Evolutionary conservation across 2,113 vertebrate genomes (phyloP).

Genomic region (Zosterops lateralis): DNA sequence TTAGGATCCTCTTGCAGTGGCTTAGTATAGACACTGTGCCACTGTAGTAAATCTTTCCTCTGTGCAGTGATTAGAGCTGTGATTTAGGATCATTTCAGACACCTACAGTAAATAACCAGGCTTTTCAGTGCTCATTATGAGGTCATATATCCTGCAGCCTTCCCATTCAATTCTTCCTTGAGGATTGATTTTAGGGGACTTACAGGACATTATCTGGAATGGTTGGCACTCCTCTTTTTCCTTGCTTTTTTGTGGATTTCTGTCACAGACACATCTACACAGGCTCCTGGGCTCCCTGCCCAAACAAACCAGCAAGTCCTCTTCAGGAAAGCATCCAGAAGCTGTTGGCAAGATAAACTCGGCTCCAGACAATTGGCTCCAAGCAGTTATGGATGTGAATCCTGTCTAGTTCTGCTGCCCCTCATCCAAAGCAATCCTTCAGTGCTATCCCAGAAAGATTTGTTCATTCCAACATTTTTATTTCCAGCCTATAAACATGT

Average conservation of each 20-base stretch:
- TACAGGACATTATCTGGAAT: neutral
- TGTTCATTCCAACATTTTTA: neutral
- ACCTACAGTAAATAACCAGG: neutral
- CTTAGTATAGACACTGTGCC: neutral
- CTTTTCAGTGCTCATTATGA: neutral
- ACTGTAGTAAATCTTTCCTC: neutral
- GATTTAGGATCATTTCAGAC: slow-evolving; percentile 3
- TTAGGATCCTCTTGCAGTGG: neutral
- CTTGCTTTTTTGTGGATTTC: neutral
- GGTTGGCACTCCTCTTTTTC: neutral
- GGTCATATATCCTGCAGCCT: neutral
- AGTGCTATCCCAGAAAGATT: neutral
- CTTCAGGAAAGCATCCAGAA: neutral
- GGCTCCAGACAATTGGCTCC: neutral
- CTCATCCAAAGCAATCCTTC: neutral
- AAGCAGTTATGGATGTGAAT: neutral
- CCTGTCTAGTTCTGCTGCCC: neutral
- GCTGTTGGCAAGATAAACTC: neutral
- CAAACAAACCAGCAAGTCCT: neutral
- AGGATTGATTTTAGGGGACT: neutral
- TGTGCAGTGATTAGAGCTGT: neutral
- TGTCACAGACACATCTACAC: neutral
- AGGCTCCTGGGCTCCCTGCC: neutral
- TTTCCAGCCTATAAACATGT: accelerated
- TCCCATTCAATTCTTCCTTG: neutral